phyloP scores from a whole-genome alignment of 2,797 vertebrate genomes.

The Brachyalestes nurse region DNA sequence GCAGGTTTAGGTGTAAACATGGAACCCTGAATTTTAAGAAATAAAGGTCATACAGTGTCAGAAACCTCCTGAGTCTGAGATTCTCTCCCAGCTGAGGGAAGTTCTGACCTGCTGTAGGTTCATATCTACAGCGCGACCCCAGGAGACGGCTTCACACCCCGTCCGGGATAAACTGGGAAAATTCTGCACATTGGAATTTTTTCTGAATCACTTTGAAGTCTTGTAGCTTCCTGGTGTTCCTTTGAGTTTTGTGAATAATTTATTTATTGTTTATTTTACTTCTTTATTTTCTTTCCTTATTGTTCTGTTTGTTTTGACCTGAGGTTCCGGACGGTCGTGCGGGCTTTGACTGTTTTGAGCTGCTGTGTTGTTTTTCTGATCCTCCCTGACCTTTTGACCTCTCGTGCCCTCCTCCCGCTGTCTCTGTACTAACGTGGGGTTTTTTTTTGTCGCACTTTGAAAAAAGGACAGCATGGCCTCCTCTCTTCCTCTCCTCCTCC shows the following conservation, averaged over 20 bases:
- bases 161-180: background rate
- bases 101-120: no score
- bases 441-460: slow-evolving; percentile 26
- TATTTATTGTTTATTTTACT: slow-evolving; percentile 45
- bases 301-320: slow-evolving; percentile 24
- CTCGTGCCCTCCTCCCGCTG: slow-evolving; percentile 30
- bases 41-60: background rate
- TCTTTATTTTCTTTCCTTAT: slow-evolving; percentile 69
- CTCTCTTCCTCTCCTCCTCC: slow-evolving; percentile 34
- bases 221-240: slow-evolving; percentile 58
- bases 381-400: slow-evolving; percentile 32
- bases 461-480: slow-evolving; percentile 39
- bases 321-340: slow-evolving; percentile 21
- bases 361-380: slow-evolving; percentile 17
- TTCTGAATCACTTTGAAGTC: background rate
- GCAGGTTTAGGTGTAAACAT: no score
- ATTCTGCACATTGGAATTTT: background rate
- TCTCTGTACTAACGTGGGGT: slow-evolving; percentile 42
- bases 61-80: background rate
- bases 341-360: slow-evolving; percentile 22
- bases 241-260: slow-evolving; percentile 74
- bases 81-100: background rate
- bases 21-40: background rate
- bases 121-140: no score
- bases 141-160: background rate